A percentile compares a stretch with the other conserved stretches of the same genome.
These are phyloP conservation scores for Schizotus pectinicornis DNA, from an alignment of 2,888 invertebrate species.

Conservation along the genomic window DNA sequence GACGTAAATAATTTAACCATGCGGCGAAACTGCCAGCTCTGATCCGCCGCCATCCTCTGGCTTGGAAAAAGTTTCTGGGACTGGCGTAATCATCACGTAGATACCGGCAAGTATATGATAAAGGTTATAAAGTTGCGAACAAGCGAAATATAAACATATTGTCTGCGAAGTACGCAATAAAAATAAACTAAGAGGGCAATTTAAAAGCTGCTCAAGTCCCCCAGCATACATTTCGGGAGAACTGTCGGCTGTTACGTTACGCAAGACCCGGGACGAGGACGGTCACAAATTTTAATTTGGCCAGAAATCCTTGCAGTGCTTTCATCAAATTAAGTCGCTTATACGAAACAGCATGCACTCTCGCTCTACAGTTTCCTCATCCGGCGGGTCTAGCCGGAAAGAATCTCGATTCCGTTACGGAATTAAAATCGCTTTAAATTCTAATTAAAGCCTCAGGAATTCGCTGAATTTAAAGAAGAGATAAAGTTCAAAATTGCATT, in stretches of 20 bases:
- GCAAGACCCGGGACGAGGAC: slow-evolving; percentile 12
- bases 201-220: slow-evolving; percentile 23
- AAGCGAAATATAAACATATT: slow-evolving; percentile 27
- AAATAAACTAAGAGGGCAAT: slow-evolving; percentile 27
- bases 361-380: not conserved
- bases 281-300: slow-evolving; percentile 17
- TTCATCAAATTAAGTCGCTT: slow-evolving; percentile 10
- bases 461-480: too few species aligned
- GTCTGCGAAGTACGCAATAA: slow-evolving; percentile 25
- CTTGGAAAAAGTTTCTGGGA: too few species aligned
- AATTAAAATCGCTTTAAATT: too few species aligned
- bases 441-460: too few species aligned
- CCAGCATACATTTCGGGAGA: slow-evolving; percentile 11
- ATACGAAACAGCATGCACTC: slow-evolving; percentile 1
- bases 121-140: slow-evolving; percentile 21
- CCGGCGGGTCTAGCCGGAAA: too few species aligned
- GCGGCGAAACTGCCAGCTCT: too few species aligned
- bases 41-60: too few species aligned
- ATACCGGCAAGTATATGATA: not conserved
- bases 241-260: slow-evolving; percentile 6
- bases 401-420: too few species aligned
- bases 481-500: too few species aligned
- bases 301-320: slow-evolving; percentile 10
- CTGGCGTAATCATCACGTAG: slow-evolving; percentile 2
- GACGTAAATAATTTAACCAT: too few species aligned